phyloP scores from a whole-genome alignment of 2,797 vertebrate genomes.

The Selene dorsalis region DNA sequence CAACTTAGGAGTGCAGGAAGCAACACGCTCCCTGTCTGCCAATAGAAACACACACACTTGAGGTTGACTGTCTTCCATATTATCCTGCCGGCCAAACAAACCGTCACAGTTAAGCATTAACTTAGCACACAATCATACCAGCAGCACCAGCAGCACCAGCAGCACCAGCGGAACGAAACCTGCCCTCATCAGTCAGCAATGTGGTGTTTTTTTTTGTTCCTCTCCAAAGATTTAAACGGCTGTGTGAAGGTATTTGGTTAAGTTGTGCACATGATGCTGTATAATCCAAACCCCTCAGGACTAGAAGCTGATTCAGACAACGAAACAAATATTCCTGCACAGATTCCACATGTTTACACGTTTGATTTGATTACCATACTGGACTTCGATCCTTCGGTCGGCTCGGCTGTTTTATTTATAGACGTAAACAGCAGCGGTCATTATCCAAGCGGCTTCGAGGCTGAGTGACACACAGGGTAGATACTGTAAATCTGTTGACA shows the following conservation, averaged over 20 bases:
- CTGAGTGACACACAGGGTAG: background rate
- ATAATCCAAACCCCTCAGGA: background rate
- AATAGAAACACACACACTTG: constrained; percentile 11
- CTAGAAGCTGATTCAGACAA: background rate
- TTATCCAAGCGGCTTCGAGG: background rate
- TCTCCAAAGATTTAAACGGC: background rate
- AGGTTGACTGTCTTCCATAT: constrained; percentile 2
- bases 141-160: too few relatives aligned
- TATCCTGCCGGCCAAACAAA: background rate
- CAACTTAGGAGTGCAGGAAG: background rate
- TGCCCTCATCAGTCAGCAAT: background rate
- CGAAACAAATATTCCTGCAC: background rate
- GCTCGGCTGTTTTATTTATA: constrained; percentile 4
- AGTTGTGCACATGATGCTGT: background rate
- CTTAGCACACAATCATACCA: background rate
- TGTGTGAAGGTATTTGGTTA: background rate
- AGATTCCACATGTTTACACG: background rate
- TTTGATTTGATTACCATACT: background rate
- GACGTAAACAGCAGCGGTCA: background rate
- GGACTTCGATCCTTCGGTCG: constrained; percentile 1
- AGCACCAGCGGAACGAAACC: background rate
- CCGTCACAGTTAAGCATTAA: constrained; percentile 11
- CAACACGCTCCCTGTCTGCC: background rate
- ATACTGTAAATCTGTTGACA: background rate
- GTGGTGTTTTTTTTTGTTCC: background rate